Evolutionary conservation across 1,140 invertebrate species (phyloP), one percentile per base, ranked within the genome.

Genomic region (Drosophila lacteicornis): DNA sequence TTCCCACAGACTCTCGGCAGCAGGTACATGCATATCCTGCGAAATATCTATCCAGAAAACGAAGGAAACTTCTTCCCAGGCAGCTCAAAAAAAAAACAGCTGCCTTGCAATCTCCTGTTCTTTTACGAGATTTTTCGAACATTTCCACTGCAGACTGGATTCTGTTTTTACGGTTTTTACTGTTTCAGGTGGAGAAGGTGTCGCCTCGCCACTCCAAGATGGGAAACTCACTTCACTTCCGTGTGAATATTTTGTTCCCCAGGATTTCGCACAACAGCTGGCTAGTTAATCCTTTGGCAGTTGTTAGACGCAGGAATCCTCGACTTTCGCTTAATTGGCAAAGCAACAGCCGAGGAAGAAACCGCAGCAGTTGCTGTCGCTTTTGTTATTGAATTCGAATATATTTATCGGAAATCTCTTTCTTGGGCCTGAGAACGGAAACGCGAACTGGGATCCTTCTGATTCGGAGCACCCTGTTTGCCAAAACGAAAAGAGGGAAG

Each of bases 361-460:
- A 57, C 66, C 67, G 76, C 77, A 79, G 68, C 77, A 79, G 75
- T 77, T 60, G 77, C 67, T 59, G 46, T 70, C 59, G 46, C 47
- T 59, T 38, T 79, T 73, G 66, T 79, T 79, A 79, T 79, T 79
- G 77, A 79, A 79, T 79, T 79, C 59, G 43, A 79, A 59, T 9
- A 59, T 9, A 73, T 58, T 79, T 79, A 79, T 79, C 77, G 43
- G 76, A 79, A 79, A 79, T 79, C 77, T 73, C 53, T 19, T 60
- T 22, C 45, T 30, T 7, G 17, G 33, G 45, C 51, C 67, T 79
- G 76, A 71, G 77, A 79, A 79, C 77, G 77, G 77, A 79, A 79
- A 66, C 46, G 53, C 27, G 58, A 30, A 36, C 51, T 49, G 19
- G 56, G 55, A 68, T 58, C 70, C 62, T 49, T 56, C 6, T 7